phyloP scores from a whole-genome alignment of 2,888 invertebrate genomes.

The Folsomia manolachei region DNA sequence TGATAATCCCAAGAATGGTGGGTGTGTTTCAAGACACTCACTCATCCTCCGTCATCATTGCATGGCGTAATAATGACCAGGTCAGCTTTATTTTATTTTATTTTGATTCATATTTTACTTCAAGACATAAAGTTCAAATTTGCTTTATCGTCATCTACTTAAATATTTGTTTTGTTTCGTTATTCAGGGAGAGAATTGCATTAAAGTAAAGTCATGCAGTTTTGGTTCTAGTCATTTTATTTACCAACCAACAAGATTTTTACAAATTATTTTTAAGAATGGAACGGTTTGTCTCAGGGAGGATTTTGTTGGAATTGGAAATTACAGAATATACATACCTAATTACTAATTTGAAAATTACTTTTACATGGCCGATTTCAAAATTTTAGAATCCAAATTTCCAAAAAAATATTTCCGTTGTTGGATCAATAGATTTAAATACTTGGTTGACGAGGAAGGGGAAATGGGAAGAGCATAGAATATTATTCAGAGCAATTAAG shows the following conservation, averaged over 20 bases:
- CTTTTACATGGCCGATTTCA: no score
- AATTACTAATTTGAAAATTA: no score
- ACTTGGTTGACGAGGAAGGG: not conserved
- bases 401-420: no score
- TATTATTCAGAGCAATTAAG: no score
- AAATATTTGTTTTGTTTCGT: not conserved
- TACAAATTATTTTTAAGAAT: slow-evolving; percentile 3
- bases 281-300: not conserved
- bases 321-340: not conserved
- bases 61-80: no score
- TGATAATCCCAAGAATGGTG: no score
- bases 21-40: no score
- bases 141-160: not conserved
- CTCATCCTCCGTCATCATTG: no score
- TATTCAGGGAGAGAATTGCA: slow-evolving; percentile 11
- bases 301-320: not conserved
- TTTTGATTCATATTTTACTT: not conserved
- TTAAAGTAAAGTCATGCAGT: slow-evolving; percentile 30
- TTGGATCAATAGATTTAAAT: no score
- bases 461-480: no score
- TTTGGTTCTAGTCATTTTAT: slow-evolving; percentile 43
- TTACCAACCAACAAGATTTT: slow-evolving; percentile 27
- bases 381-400: no score
- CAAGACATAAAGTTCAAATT: not conserved
- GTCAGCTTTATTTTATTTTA: not conserved